Evolutionary conservation across 2,888 invertebrate species (phyloP).

Genomic region (Melanotus villosus): DNA sequence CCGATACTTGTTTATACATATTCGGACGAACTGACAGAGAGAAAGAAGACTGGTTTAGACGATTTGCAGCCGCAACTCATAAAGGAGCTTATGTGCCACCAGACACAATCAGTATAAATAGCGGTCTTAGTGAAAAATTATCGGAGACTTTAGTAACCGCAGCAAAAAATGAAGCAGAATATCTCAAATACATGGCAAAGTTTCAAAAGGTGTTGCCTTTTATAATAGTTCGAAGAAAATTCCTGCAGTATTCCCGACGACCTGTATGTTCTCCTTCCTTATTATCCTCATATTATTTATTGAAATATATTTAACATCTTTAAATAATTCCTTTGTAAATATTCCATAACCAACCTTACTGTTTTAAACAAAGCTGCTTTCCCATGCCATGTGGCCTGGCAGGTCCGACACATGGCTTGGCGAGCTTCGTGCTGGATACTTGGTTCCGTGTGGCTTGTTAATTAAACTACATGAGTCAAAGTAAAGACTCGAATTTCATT

Average conservation of each 20-base stretch:
- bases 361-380: too few species aligned
- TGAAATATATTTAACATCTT: too few species aligned
- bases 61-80: constrained; percentile 60
- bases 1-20: constrained; percentile 59
- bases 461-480: too few species aligned
- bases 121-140: background rate
- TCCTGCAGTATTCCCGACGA: background rate
- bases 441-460: too few species aligned
- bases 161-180: constrained; percentile 57
- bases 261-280: constrained; percentile 6
- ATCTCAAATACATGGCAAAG: constrained; percentile 62
- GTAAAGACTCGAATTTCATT: too few species aligned
- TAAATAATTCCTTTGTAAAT: too few species aligned
- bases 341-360: too few species aligned
- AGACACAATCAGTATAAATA: constrained; percentile 15
- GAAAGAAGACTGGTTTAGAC: constrained; percentile 89
- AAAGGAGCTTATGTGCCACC: constrained; percentile 43
- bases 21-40: constrained; percentile 89
- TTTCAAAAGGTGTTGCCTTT: constrained; percentile 57
- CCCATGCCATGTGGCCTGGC: too few species aligned
- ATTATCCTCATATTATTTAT: background rate
- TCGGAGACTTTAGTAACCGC: constrained; percentile 28
- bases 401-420: too few species aligned
- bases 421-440: too few species aligned
- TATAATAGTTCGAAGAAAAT: background rate